phyloP scores from a whole-genome alignment of 1,140 invertebrate species.

The Microvelia longipes region DNA sequence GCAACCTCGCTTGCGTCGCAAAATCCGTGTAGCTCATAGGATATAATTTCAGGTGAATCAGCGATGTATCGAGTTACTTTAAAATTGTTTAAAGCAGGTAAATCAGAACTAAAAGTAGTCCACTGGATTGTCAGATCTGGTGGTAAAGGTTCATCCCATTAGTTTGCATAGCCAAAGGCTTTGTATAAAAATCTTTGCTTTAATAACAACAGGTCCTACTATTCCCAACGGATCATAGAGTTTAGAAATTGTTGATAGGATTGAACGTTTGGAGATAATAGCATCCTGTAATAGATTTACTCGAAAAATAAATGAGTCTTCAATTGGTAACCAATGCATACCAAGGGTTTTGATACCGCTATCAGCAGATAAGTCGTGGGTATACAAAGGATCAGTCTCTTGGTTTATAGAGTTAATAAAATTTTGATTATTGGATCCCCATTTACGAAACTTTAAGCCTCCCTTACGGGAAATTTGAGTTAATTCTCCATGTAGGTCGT shows the following conservation, averaged over 20 bases:
- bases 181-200: conserved; percentile 30
- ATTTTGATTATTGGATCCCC: not conserved
- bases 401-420: not conserved
- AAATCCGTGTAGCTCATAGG: conserved; percentile 26
- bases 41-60: not conserved
- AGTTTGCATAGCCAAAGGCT: conserved; percentile 25
- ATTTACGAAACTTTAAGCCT: not conserved
- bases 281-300: not conserved
- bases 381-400: not conserved
- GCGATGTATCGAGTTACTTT: conserved; percentile 17
- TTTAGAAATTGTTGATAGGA: conserved; percentile 24
- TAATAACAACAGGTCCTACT: conserved; percentile 28
- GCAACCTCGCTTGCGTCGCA: conserved; percentile 27
- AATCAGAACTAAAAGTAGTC: conserved; percentile 15
- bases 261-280: conserved; percentile 4
- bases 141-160: conserved; percentile 28
- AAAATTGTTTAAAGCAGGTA: conserved; percentile 12
- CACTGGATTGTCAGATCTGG: conserved; percentile 15
- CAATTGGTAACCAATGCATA: not conserved
- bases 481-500: not conserved
- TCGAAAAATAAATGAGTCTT: not conserved
- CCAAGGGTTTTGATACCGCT: not conserved
- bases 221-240: conserved; percentile 28
- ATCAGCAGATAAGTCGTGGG: not conserved
- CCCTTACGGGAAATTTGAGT: not conserved